Base-by-base conservation (phyloP, 2,797 vertebrate species). In the Scyliorhinus canicula region DNA sequence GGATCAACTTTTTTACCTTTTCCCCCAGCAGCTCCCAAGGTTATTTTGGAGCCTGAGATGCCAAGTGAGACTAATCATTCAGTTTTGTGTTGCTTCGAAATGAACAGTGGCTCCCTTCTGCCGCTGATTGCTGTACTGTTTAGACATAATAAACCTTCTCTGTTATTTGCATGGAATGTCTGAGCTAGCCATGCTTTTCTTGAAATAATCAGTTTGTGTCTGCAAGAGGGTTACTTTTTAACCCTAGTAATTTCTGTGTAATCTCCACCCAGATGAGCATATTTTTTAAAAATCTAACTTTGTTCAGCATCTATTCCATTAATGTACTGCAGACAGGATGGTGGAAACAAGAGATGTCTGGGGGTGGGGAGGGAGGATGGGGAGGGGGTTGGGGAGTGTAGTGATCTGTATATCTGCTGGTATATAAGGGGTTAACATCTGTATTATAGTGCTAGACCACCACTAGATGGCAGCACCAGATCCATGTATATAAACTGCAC, bases 111-210 rank as follows among this genome's bases (percentile, higher is more conserved):
- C 40, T 24, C 8, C 21, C 79, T 44, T 47, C 79, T 47, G 44
- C 47, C 47, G 21, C 21, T 44, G 40, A 57, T 86, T 60, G 55
- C 35, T 21, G 55, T 60, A 63, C 55, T 60, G 35, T 90, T n/a
- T 31, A 90, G 14, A n/a, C 14, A 60, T n/a, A 31, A 40, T 40
- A 40, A 19, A 63, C 16, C 40, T 63, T 44, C 14, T 26, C 9
- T 65, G 60, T 91, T 40, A 91, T 63, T 91, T 91, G 57, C 19
- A 91, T 91, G 88, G 57, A 65, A 65, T 91, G n/a, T 91, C 57
- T 91, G 7, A n/a, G 0, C n/a, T 57, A 40, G 57, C 60, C 40
- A 65, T 91, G 65, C 21, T 82, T 47, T 8, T 24, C 57, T 91
- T 91, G 35, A 57, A 90, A 90, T 60, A 90, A 40, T 63, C 60